phyloP scores from a whole-genome alignment of 2,113 vertebrate genomes.

The Arothron firmamentum region DNA sequence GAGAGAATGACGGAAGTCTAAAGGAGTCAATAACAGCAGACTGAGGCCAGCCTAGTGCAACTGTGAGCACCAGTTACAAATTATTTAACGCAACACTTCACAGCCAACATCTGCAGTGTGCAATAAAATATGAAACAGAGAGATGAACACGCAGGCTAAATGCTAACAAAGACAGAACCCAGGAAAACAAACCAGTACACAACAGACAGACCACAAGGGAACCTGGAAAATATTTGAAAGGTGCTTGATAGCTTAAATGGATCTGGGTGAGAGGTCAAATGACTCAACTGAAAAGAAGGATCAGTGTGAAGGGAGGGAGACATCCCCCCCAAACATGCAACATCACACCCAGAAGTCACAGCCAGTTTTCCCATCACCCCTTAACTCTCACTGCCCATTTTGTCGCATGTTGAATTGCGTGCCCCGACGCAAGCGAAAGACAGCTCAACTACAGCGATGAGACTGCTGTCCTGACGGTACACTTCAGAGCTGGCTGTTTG shows the following conservation, averaged over 20 bases:
- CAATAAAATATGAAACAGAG: neutral
- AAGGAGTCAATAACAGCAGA: slow-evolving; percentile 51
- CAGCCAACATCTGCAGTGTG: neutral
- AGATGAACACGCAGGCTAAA: neutral
- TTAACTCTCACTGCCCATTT: slow-evolving; percentile 21
- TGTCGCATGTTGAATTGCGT: slow-evolving; percentile 5
- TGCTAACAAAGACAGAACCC: neutral
- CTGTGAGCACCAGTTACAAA: slow-evolving; percentile 33
- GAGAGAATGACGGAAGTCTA: slow-evolving; percentile 43
- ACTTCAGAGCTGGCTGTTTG: slow-evolving; percentile 37
- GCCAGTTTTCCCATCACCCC: neutral
- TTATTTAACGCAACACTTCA: slow-evolving; percentile 6
- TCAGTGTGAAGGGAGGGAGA: slow-evolving; percentile 27
- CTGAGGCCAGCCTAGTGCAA: slow-evolving; percentile 21
- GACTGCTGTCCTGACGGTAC: slow-evolving; percentile 9
- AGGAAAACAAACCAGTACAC: slow-evolving; percentile 6
- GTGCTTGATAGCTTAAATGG: slow-evolving; percentile 31
- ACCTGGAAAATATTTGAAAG: slow-evolving; percentile 14
- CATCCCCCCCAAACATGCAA: no score
- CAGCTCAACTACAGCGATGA: slow-evolving; percentile 18
- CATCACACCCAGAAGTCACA: no score
- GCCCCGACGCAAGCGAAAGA: slow-evolving; percentile 17
- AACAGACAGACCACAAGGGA: neutral
- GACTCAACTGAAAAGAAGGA: slow-evolving; percentile 41
- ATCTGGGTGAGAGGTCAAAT: slow-evolving; percentile 43